Evolutionary conservation across 2,797 vertebrate genomes (phyloP).

Genomic region (Leptoclinus maculatus): DNA sequence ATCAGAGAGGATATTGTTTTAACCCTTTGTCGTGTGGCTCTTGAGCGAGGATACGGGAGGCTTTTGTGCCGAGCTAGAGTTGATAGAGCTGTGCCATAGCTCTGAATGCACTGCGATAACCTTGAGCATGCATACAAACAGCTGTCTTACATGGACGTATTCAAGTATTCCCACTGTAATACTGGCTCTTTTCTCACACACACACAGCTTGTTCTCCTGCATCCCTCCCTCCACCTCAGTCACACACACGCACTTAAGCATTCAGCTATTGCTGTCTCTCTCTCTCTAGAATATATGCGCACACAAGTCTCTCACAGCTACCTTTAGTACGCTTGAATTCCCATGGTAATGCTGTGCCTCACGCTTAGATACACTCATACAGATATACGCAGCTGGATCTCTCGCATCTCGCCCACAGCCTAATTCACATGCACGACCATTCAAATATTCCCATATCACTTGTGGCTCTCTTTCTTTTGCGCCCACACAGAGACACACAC

Average conservation of each 20-base stretch:
- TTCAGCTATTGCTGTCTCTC: slow-evolving; percentile 27
- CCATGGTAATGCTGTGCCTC: slow-evolving; percentile 44
- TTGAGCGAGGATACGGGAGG: background rate
- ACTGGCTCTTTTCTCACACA: slow-evolving; percentile 9
- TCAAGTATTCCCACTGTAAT: slow-evolving; percentile 31
- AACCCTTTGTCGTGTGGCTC: slow-evolving; percentile 65
- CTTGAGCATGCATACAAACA: slow-evolving; percentile 42
- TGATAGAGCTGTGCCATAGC: slow-evolving; percentile 24
- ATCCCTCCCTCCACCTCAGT: background rate
- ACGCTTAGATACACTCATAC: slow-evolving; percentile 50
- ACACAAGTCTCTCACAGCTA: slow-evolving; percentile 38
- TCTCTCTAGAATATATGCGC: slow-evolving; percentile 4
- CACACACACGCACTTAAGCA: slow-evolving; percentile 1
- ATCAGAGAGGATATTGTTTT: slow-evolving; percentile 80
- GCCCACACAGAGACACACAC: slow-evolving; percentile 37
- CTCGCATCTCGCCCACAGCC: slow-evolving; percentile 53
- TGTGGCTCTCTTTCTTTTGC: slow-evolving; percentile 25
- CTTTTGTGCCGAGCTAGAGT: slow-evolving; percentile 32
- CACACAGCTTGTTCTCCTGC: slow-evolving; percentile 31
- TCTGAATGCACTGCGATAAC: slow-evolving; percentile 53
- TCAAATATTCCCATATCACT: slow-evolving; percentile 56
- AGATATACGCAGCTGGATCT: slow-evolving; percentile 52
- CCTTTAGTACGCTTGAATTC: slow-evolving; percentile 60
- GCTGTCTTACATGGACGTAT: slow-evolving; percentile 20
- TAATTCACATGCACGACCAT: slow-evolving; percentile 61